phyloP scores from a whole-genome alignment of 1,140 invertebrate genomes.

The Acyrthosiphon pisum region DNA sequence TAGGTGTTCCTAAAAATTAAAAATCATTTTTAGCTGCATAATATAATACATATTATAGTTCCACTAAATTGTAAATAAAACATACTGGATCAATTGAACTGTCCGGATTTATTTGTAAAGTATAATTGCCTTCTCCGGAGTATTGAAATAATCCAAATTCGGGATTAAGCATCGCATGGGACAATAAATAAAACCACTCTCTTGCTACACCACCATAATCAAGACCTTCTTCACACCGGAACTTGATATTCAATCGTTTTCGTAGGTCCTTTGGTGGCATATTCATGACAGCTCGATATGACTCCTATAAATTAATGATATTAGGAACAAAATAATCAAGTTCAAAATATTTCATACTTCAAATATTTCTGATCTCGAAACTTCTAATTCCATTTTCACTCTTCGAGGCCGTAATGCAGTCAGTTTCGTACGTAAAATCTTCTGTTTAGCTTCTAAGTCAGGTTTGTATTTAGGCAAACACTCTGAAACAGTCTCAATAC shows the following conservation, averaged over 20 bases:
- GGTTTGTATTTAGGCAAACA: conserved; percentile 90
- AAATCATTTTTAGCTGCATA: too few species aligned
- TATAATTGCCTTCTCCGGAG: conserved; percentile 94
- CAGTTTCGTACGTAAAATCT: conserved; percentile 85
- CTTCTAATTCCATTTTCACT: conserved; percentile 93
- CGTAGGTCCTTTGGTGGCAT: conserved; percentile 94
- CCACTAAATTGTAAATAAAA: conserved; percentile 57
- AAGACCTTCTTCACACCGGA: conserved; percentile 92
- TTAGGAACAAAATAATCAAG: not conserved
- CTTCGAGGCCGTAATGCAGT: conserved; percentile 90
- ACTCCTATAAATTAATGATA: conserved; percentile 67
- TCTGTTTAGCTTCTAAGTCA: conserved; percentile 94
- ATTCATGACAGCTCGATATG: conserved; percentile 92
- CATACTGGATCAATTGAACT: conserved; percentile 77
- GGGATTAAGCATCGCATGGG: conserved; percentile 95
- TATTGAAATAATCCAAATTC: conserved; percentile 97
- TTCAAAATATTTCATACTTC: conserved; percentile 65
- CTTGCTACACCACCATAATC: conserved; percentile 96
- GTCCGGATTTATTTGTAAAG: conserved; percentile 92
- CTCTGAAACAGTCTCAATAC: conserved; percentile 67
- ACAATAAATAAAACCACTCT: conserved; percentile 95
- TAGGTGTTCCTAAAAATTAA: conserved; percentile 87
- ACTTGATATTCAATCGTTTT: conserved; percentile 97
- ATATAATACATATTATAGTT: too few species aligned
- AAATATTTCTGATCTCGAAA: conserved; percentile 81